A percentile compares a stretch with the other conserved stretches of the same genome.
These are phyloP conservation scores for Cyanoliseus patagonus DNA, from an alignment of 2,113 vertebrate species.

Conservation along the genomic window DNA sequence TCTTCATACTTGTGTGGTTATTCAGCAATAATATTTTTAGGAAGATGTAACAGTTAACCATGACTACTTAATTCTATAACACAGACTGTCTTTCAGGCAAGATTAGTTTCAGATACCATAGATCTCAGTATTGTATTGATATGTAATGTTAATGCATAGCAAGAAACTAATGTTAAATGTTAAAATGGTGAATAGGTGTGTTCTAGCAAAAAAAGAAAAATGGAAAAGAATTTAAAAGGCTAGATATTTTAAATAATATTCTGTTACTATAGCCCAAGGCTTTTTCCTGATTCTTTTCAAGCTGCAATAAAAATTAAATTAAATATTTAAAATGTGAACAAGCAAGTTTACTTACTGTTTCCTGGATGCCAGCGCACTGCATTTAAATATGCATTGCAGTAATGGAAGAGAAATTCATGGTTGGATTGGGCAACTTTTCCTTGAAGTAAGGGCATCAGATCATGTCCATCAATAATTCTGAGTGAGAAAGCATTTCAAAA, in stretches of 20 bases:
- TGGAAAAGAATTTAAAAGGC: background rate
- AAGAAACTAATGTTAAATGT: background rate
- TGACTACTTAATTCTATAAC: background rate
- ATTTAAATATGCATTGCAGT: slow-evolving; percentile 86
- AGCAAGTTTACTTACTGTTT: slow-evolving; percentile 79
- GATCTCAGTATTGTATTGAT: background rate
- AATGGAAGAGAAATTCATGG: slow-evolving; percentile 92
- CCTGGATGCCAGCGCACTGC: slow-evolving; percentile 84
- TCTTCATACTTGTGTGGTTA: background rate
- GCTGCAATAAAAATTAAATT: background rate
- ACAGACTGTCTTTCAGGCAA: background rate
- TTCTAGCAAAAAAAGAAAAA: background rate
- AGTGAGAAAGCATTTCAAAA: background rate
- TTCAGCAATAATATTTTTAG: background rate
- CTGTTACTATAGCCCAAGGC: background rate
- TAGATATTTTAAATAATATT: background rate
- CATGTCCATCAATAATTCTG: slow-evolving; percentile 83
- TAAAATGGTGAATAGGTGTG: background rate
- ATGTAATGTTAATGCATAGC: too few species aligned
- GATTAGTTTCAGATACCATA: background rate
- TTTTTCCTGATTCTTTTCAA: background rate
- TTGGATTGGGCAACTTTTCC: slow-evolving; percentile 63
- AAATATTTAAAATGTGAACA: background rate
- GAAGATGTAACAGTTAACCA: background rate
- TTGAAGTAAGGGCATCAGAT: slow-evolving; percentile 85